Evolutionary conservation across 2,113 vertebrate genomes (phyloP).

Genomic region (Edolisoma coerulescens): DNA sequence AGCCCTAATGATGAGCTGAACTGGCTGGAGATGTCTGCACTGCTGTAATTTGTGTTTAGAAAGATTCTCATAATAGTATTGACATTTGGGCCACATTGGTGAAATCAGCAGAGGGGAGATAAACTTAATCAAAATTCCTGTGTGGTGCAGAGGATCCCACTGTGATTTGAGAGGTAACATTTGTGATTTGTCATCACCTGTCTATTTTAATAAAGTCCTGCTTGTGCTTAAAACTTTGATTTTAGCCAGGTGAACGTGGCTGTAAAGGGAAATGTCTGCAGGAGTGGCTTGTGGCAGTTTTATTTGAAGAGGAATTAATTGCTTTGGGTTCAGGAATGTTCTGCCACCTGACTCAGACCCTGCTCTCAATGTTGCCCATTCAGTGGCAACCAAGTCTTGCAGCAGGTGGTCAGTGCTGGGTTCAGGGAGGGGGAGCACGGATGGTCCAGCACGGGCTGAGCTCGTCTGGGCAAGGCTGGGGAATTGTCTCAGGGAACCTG

Average conservation of each 20-base stretch:
- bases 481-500: neutral
- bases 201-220: slow-evolving; percentile 20
- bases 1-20: neutral
- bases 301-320: neutral
- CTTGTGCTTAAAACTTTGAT: neutral
- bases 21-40: neutral
- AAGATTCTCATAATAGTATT: neutral
- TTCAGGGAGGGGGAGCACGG: too few relatives aligned
- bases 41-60: neutral
- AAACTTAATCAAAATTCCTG: slow-evolving; percentile 54
- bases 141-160: neutral
- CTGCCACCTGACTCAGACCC: neutral
- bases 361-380: neutral
- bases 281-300: neutral
- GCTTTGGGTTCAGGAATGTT: neutral
- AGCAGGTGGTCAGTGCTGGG: neutral
- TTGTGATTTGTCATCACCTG: slow-evolving; percentile 63
- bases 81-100: slow-evolving; percentile 52
- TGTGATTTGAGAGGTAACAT: slow-evolving; percentile 16
- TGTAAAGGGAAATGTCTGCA: neutral
- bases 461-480: neutral
- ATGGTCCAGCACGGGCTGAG: accelerated
- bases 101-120: slow-evolving; percentile 33
- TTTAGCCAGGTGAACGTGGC: neutral
- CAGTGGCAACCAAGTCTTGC: neutral